These are phyloP conservation scores for Chloroceryle inda DNA, from an alignment of 2,797 vertebrate species.

Conservation along the genomic window DNA sequence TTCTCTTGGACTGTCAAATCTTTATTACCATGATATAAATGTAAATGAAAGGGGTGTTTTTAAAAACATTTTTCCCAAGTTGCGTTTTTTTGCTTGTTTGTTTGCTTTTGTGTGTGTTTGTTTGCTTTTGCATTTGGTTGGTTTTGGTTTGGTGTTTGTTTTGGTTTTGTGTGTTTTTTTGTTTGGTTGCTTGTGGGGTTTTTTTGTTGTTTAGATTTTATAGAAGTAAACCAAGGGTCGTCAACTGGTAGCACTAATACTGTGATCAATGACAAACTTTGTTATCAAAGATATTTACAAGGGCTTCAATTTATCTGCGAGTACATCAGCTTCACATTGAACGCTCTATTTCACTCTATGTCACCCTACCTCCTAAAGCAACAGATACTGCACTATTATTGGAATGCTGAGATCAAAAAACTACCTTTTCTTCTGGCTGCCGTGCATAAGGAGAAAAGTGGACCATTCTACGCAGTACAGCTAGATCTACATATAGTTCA, in stretches of 20 bases:
- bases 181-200: too few relatives aligned
- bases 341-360: not conserved
- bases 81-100: not conserved
- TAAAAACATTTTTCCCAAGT: not conserved
- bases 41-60: not conserved
- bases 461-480: not conserved
- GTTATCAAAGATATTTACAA: constrained; percentile 21
- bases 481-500: not conserved
- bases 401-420: not conserved
- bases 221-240: not conserved
- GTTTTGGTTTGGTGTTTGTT: not conserved
- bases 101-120: not conserved
- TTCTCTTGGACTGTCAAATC: not conserved
- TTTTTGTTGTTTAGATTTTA: not conserved
- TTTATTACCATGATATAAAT: not conserved
- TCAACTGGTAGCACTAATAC: not conserved
- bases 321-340: not conserved
- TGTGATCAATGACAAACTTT: not conserved
- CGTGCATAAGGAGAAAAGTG: not conserved
- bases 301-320: constrained; percentile 7
- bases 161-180: not conserved
- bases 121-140: not conserved
- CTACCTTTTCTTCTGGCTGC: not conserved
- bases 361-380: not conserved
- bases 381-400: not conserved